Percentiles rank a stretch among this genome's conserved stretches.
Evolutionary conservation across 2,113 vertebrate species (phyloP).

Genomic region (Mastomys coucha): DNA sequence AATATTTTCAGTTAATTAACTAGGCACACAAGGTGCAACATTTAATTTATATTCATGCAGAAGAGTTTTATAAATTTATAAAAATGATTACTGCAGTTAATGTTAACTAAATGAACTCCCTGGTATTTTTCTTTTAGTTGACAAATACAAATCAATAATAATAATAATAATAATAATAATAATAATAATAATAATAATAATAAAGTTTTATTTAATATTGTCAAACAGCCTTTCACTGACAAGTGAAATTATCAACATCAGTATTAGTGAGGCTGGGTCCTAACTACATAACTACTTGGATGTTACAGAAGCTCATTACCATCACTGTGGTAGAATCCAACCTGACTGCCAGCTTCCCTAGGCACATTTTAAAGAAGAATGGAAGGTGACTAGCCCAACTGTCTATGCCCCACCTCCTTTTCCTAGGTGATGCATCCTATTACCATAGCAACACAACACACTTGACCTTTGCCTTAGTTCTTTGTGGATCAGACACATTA

Average conservation of each 20-base stretch:
- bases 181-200: background rate
- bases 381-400: too few species aligned
- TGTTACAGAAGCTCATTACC: background rate
- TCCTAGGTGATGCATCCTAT: background rate
- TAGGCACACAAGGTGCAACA: background rate
- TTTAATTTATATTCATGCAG: background rate
- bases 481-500: background rate
- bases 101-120: background rate
- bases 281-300: background rate
- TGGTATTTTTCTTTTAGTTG: background rate
- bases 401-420: background rate
- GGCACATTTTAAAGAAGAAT: background rate
- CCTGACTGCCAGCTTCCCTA: background rate
- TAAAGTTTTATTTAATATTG: slow-evolving; percentile 29
- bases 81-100: slow-evolving; percentile 15
- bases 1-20: background rate
- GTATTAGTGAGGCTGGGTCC: background rate
- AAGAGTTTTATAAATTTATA: background rate
- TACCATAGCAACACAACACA: too few species aligned
- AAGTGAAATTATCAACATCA: background rate
- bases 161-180: background rate
- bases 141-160: slow-evolving; percentile 38
- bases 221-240: background rate
- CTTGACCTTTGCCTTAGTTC: background rate
- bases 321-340: background rate